Percentiles rank a stretch among this genome's conserved stretches.
These are phyloP conservation scores for Podocnemis expansa DNA, from an alignment of 2,113 vertebrate genomes.

Conservation along the genomic window DNA sequence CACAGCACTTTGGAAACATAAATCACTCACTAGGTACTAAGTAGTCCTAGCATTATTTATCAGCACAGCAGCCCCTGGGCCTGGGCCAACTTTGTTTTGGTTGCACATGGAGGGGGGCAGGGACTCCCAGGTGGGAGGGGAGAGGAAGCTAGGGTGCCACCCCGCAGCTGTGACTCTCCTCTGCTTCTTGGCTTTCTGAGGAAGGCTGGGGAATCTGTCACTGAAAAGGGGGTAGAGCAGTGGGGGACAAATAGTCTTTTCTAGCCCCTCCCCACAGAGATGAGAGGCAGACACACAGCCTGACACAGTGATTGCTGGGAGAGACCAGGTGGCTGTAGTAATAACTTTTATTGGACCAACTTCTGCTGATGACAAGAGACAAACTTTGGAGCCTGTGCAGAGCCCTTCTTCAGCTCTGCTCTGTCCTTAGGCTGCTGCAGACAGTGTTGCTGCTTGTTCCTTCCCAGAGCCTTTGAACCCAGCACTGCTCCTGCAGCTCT, in stretches of 20 bases:
- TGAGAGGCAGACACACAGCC: neutral
- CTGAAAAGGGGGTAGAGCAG: neutral
- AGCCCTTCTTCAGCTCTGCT: neutral
- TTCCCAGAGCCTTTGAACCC: neutral
- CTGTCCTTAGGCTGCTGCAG: neutral
- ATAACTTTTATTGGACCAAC: no score
- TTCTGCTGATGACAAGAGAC: no score
- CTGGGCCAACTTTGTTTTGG: neutral
- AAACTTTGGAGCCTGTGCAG: no score
- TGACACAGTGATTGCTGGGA: no score
- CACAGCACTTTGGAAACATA: neutral
- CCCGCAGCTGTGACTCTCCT: neutral
- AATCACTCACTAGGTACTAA: neutral
- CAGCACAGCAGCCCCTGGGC: neutral
- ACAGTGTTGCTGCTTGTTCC: no score
- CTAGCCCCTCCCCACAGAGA: neutral
- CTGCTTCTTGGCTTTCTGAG: neutral
- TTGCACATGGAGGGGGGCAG: neutral
- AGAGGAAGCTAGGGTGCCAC: neutral
- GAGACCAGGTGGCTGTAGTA: no score
- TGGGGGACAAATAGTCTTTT: neutral
- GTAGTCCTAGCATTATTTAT: neutral
- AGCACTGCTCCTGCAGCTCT: neutral
- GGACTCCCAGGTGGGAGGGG: neutral
- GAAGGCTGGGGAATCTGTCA: neutral